Evolutionary conservation across 1,140 invertebrate genomes (phyloP).

Genomic region (Heliconius melpomene): DNA sequence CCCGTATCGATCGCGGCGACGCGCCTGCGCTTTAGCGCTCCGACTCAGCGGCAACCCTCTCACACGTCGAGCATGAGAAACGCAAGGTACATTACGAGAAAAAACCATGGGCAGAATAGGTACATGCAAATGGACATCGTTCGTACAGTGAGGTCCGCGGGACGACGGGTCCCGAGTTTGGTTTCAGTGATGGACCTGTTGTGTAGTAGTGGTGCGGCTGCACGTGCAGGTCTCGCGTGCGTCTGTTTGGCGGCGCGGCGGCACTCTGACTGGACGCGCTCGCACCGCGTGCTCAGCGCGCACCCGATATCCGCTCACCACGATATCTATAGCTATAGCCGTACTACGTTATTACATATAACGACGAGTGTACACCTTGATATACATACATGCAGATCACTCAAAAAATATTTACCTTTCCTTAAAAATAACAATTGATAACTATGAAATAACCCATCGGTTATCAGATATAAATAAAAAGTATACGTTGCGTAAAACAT

Average conservation of each 20-base stretch:
- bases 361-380: slow-evolving; percentile 64
- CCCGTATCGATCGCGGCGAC: slow-evolving; percentile 67
- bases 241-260: slow-evolving; percentile 76
- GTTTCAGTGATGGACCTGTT: slow-evolving; percentile 59
- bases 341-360: slow-evolving; percentile 41
- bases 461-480: slow-evolving; percentile 1
- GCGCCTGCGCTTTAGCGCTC: slow-evolving; percentile 63
- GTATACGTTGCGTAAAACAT: neutral
- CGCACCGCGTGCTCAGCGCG: slow-evolving; percentile 68
- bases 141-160: slow-evolving; percentile 38
- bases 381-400: slow-evolving; percentile 64
- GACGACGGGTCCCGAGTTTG: slow-evolving; percentile 40
- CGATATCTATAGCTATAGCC: slow-evolving; percentile 54
- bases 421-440: slow-evolving; percentile 21
- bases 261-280: slow-evolving; percentile 79
- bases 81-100: slow-evolving; percentile 78
- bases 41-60: slow-evolving; percentile 39
- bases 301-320: slow-evolving; percentile 71
- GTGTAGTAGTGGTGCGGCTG: slow-evolving; percentile 38
- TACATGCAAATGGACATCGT: slow-evolving; percentile 80
- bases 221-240: slow-evolving; percentile 74
- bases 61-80: slow-evolving; percentile 80
- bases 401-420: slow-evolving; percentile 41
- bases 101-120: slow-evolving; percentile 79
- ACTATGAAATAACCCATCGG: neutral